Conservation (phyloP, 1,140 invertebrate species). For the Drosophila malerkotliana region DNA sequence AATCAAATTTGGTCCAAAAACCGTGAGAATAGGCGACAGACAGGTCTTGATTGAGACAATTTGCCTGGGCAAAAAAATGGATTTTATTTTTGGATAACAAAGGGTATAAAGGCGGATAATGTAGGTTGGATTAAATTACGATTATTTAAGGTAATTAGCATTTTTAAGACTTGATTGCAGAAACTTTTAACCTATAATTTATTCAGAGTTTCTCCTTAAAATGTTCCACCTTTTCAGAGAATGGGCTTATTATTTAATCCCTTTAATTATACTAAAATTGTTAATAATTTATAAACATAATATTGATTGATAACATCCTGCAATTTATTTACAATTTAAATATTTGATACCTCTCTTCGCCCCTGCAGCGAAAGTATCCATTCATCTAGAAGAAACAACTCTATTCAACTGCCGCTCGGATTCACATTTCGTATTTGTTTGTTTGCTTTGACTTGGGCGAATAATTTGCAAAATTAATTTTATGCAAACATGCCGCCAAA, state of each 20-base stretch:
- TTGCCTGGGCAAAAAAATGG: slow-evolving; percentile 11
- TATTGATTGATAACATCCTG: slow-evolving; percentile 1
- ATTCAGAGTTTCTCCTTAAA: no score
- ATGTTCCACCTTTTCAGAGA: no score
- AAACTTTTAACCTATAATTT: no score
- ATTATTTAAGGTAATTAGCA: neutral
- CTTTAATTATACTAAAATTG: no score
- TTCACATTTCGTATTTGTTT: slow-evolving; percentile 42
- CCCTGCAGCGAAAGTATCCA: slow-evolving; percentile 6
- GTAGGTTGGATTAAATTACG: neutral
- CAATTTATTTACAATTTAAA: neutral
- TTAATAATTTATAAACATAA: neutral
- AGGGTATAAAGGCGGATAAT: neutral
- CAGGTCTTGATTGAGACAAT: slow-evolving; percentile 43
- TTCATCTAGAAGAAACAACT: slow-evolving; percentile 19
- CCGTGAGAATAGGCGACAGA: slow-evolving; percentile 66
- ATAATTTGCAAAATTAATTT: slow-evolving; percentile 82
- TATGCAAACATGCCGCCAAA: slow-evolving; percentile 81
- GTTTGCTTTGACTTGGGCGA: slow-evolving; percentile 66
- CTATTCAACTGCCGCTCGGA: slow-evolving; percentile 26
- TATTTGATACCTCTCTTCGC: neutral
- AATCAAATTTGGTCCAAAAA: slow-evolving; percentile 62
- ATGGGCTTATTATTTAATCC: no score
- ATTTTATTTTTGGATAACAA: neutral
- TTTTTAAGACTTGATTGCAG: neutral